Evolutionary conservation across 2,888 invertebrate species (phyloP).

Genomic region (Cotesia congregata): DNA sequence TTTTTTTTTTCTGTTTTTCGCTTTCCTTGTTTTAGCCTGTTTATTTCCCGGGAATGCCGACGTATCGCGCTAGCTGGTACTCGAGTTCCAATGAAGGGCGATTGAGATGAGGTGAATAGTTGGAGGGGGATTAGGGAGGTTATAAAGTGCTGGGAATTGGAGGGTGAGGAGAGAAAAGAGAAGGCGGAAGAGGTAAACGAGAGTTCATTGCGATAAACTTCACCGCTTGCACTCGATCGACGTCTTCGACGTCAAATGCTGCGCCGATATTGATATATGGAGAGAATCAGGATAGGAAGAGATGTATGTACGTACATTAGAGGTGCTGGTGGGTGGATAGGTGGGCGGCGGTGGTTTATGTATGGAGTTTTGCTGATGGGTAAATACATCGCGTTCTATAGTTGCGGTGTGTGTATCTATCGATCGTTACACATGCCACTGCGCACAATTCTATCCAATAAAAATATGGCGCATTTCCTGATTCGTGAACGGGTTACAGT

Average conservation of each 20-base stretch:
- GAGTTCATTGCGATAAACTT: constrained; percentile 33
- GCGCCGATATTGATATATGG: constrained; percentile 25
- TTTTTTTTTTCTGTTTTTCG: constrained; percentile 18
- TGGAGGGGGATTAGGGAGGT: neutral
- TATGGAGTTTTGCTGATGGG: constrained; percentile 24
- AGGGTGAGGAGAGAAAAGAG: constrained; percentile 6
- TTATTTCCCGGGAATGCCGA: constrained; percentile 35
- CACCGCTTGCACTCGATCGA: constrained; percentile 32
- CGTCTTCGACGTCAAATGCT: constrained; percentile 29
- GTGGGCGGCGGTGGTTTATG: constrained; percentile 15
- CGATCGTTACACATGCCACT: constrained; percentile 37
- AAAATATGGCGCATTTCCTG: constrained; percentile 38
- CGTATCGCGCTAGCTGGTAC: constrained; percentile 22
- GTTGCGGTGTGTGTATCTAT: constrained; percentile 33
- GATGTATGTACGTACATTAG: constrained; percentile 4
- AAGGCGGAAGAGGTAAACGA: constrained; percentile 17
- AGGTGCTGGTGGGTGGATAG: neutral
- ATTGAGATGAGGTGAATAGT: constrained; percentile 18
- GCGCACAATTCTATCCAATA: constrained; percentile 39
- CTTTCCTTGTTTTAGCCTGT: constrained; percentile 3
- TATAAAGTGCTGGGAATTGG: constrained; percentile 14
- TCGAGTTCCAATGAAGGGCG: constrained; percentile 35
- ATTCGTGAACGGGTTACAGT: constrained; percentile 25
- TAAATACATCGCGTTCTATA: constrained; percentile 33
- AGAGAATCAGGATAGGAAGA: constrained; percentile 1